Evolutionary conservation across 2,888 invertebrate species (phyloP), one percentile per base, ranked within the genome.

Genomic region (Melanostoma scalare): DNA sequence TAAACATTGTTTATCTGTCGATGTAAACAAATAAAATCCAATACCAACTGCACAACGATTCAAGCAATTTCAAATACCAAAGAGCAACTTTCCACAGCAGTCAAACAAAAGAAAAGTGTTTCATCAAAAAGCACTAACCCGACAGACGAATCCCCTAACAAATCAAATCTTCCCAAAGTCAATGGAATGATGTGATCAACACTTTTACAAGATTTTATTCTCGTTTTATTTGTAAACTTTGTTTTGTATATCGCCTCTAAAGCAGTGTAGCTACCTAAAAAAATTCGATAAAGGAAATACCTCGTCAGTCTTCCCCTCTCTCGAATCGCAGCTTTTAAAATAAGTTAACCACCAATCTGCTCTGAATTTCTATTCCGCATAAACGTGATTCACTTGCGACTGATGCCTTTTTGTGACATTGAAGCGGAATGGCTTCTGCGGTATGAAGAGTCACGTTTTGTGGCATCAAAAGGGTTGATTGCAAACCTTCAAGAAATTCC

Each of bases 401-500:
- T 50, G 36, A 3, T 33, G 6, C 31, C 38, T 3, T 20, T 55
- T 60, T 46, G 35, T 60, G 36, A 35, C 36, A 48, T 48, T 63
- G 31, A 2, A 44, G 36, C 42, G 40, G 20, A 36, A 50, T 30
- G 52, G 35, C 53, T 42, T 9, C 40, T 71, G 71, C 31, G 52
- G 68, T 50, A 63, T 50, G 50, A 38, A 63, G 36, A 46, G 35
- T 40, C 31, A 68, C 60, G 55, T 58, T 52, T 58, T n/a, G 38
- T 38, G 52, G 10, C 38, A 58, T 75, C 31, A 38, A 67, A 75
- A 60, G 56, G 61, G 76, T 35, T 44, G 65, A 20, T 46, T 42
- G 40, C 8, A 55, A 69, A 40, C 42, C 40, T 69, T 53, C 6
- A 65, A 50, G 33, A 8, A 63, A 65, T 46, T 46, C 46, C 58